A percentile compares a stretch with the other conserved stretches of the same genome.
Evolutionary conservation across 1,140 invertebrate genomes (phyloP).

Genomic region (Orius insidiosus): DNA sequence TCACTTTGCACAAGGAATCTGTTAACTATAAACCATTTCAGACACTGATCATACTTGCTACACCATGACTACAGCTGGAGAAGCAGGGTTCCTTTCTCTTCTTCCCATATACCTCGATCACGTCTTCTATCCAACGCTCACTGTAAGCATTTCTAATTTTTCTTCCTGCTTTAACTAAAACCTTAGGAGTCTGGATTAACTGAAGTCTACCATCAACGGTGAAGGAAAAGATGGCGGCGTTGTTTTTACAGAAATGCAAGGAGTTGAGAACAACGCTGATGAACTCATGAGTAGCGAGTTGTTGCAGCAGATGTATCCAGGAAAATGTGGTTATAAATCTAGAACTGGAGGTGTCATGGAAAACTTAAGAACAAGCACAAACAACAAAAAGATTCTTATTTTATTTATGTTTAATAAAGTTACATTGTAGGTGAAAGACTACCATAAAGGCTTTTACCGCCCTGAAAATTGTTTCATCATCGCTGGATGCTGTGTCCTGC

Average conservation of each 20-base stretch:
- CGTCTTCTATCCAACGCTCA: slow-evolving; percentile 66
- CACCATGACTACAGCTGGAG: slow-evolving; percentile 71
- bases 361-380: slow-evolving; percentile 65
- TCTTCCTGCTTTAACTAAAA: not conserved
- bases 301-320: slow-evolving; percentile 53
- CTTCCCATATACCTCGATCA: slow-evolving; percentile 84
- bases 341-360: slow-evolving; percentile 68
- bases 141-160: slow-evolving; percentile 31
- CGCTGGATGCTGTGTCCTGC: slow-evolving; percentile 53
- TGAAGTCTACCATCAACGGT: slow-evolving; percentile 79
- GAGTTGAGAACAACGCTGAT: slow-evolving; percentile 63
- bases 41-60: slow-evolving; percentile 79
- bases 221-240: slow-evolving; percentile 79
- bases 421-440: slow-evolving; percentile 44
- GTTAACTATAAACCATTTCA: slow-evolving; percentile 21
- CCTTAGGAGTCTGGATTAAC: slow-evolving; percentile 61
- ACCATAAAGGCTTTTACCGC: slow-evolving; percentile 73
- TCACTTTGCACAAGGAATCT: no score
- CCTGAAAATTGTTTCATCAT: slow-evolving; percentile 78
- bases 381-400: slow-evolving; percentile 51
- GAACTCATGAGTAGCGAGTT: slow-evolving; percentile 39
- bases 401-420: slow-evolving; percentile 2
- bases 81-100: slow-evolving; percentile 70
- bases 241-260: slow-evolving; percentile 80
- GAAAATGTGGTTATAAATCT: slow-evolving; percentile 64